Base-by-base conservation (phyloP, 2,113 vertebrate genomes). In the Fregata magnificens region DNA sequence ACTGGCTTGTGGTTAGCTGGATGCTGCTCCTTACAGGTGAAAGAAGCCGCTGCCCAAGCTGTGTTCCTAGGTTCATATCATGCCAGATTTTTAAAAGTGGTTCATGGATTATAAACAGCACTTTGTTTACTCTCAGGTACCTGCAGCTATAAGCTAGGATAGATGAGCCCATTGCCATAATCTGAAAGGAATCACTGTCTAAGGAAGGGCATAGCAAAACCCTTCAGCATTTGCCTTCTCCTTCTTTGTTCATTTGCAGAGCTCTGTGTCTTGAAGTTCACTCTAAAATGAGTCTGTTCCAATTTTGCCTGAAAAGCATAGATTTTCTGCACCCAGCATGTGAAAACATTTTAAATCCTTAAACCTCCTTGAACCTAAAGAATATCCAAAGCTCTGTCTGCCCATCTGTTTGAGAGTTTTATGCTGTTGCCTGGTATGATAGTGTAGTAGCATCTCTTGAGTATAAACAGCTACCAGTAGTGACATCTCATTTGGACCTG, bases 321-420 rank as follows among this genome's bases (percentile, higher is more conserved):
- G 72, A 69, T 69, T 86, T 77, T 91, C 69, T 87, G 50, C 69
- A 82, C 31, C 45, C 61, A 49, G 59, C 8, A 26, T 52, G 45
- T 74, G 36, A 87, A 93, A 93, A 90, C 56, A 53, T 79, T 74
- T 88, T 85, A 88, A 96, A 67, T 63, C 91, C 74, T 82, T 94
- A 88, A 95, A 82, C 82, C 74, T 82, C 32, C 74, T 76, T 85
- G 70, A 90, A 84, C 55, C 32, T 73, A 44, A 85, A 2, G 8
- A 71, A 79, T 63, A 32, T 10, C 70, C 79, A 85, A 82, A 95
- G 88, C 96, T 93, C 40, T 85, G 87, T 87, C 81, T 95, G 79
- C 88, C 79, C 93, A 82, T 90, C 91, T 95, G 93, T 76, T 79
- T 14, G 45, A 61, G 67, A 65, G 38, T 49, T 47, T 45, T 67